Base-by-base conservation (phyloP, 2,888 invertebrate genomes). In the Hydropsyche betteni region DNA sequence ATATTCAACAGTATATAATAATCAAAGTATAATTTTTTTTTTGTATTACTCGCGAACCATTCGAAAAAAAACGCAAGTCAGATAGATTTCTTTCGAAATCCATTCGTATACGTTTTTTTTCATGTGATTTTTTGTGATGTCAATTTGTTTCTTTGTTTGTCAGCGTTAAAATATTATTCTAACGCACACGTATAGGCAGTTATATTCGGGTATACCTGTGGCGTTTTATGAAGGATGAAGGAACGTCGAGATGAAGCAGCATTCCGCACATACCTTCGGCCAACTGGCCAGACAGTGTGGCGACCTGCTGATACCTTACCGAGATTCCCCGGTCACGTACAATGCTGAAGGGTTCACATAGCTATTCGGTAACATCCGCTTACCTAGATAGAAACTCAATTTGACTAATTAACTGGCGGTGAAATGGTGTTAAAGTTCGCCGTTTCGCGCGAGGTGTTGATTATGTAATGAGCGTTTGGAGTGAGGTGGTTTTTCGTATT, bases 151-250 rank as follows among this genome's bases (percentile, higher is more conserved):
- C 64, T 64, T 64, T 64, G 64, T 64, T n/a, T 64, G 64, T 64
- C 36, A n/a, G 12, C 34, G 64, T 64, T 64, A 64, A 64, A 64
- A 64, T 64, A 64, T 64, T 64, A 64, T 64, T 38, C 71, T 24
- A 71, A 68, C 74, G 16, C 71, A 14, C 34, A 14, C 51, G 74
- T 78, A 77, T 78, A 44, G 10, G 44, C 44, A 24, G 24, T 24
- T 24, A 44, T 44, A 44, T 10, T 10, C 10, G 44, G 6, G 10
- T 44, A 14, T 51, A 14, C 51, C 77, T 77, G 77, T 71, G 33
- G 36, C 36, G 74, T 78, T 44, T 75, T 78, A 78, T 78, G 75
- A 78, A 78, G 78, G 78, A 78, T 78, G 77, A 34, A 76, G 68
- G 76, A 64, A 64, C 64, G 75, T 75, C 75, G 78, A 76, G 76